Base-by-base conservation (phyloP, 2,797 vertebrate species). In the Tokudaia tokunoshimensis region DNA sequence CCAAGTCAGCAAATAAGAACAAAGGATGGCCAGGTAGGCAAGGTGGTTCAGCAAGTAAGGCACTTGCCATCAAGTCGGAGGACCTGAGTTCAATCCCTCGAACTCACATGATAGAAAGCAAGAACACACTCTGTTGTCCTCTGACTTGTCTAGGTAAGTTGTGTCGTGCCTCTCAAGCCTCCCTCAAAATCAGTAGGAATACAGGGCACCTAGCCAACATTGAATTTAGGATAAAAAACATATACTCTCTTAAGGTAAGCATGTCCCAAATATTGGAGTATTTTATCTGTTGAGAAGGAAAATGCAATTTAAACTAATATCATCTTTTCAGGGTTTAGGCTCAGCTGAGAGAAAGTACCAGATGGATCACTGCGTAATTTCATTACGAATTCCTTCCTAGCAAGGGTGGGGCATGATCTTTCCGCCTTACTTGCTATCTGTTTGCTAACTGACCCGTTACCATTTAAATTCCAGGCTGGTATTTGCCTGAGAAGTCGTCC, bases 401-500 rank as follows among this genome's bases (percentile, higher is more conserved):
- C 78, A 78, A 57, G 78, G 59, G n/a, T 70, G 83, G 92, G 86
- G 22, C 1, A 6, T 44, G 76, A 65, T 95, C 86, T 52, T 97
- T 93, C 91, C 17, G 29, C 61, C 78, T 92, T 50, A 34, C 0
- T 96, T 96, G 84, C 92, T 88, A 95, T 94, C 85, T 97, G 61
- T 96, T 97, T 97, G 94, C 94, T 94, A 96, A 96, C 89, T 96
- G 94, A 91, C 55, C 80, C 6, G 26, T 96, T 97, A 95, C 94
- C 95, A 96, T 92, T 94, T 95, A 83, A 94, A 87, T 85, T 76
- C 93, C 52, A 50, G 94, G 86, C 92, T 97, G 96, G 13, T 79
- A 88, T 98, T 98, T 97, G 91, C 92, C 89, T 95, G 91, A 97
- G 95, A 95, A 90, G 65, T 94, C 89, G 95, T 95, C 29, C 57